A percentile compares a stretch with the other conserved stretches of the same genome.
These are phyloP conservation scores for Bombus confusus DNA, from an alignment of 1,140 invertebrate genomes.

Conservation along the genomic window DNA sequence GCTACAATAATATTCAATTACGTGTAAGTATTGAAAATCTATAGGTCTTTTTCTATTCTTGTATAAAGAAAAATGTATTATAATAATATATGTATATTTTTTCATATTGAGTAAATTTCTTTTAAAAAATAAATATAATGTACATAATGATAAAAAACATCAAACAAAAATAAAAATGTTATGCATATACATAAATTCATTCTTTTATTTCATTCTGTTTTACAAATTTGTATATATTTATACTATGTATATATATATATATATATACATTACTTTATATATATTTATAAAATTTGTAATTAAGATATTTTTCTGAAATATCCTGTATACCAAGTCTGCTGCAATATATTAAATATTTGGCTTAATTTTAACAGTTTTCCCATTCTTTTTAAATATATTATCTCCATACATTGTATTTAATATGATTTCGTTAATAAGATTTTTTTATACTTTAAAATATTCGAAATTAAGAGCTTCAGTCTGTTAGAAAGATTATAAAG, in stretches of 20 bases:
- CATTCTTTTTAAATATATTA: constrained; percentile 6
- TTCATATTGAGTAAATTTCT: not conserved
- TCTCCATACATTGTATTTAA: constrained; percentile 9
- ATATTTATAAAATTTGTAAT: constrained; percentile 54
- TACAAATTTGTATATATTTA: constrained; percentile 26
- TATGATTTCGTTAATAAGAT: constrained; percentile 8
- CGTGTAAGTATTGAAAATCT: not conserved
- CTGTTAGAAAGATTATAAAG: not conserved
- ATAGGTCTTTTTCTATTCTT: constrained; percentile 23
- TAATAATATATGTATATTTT: constrained; percentile 5
- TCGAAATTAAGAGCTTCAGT: not conserved
- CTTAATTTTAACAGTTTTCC: constrained; percentile 17
- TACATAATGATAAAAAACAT: constrained; percentile 21
- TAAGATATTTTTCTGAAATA: constrained; percentile 40
- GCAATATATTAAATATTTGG: constrained; percentile 29
- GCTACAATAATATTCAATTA: not conserved
- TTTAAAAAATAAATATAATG: constrained; percentile 1
- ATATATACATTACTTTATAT: not conserved
- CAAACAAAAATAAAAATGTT: constrained; percentile 6
- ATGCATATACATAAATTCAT: constrained; percentile 5
- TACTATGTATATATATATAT: not conserved
- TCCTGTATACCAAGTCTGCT: not conserved
- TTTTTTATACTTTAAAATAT: constrained; percentile 12
- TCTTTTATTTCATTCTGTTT: constrained; percentile 1
- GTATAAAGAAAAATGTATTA: constrained; percentile 1